Evolutionary conservation across 2,888 invertebrate species (phyloP).

Genomic region (Thecocarcelia acutangulata): DNA sequence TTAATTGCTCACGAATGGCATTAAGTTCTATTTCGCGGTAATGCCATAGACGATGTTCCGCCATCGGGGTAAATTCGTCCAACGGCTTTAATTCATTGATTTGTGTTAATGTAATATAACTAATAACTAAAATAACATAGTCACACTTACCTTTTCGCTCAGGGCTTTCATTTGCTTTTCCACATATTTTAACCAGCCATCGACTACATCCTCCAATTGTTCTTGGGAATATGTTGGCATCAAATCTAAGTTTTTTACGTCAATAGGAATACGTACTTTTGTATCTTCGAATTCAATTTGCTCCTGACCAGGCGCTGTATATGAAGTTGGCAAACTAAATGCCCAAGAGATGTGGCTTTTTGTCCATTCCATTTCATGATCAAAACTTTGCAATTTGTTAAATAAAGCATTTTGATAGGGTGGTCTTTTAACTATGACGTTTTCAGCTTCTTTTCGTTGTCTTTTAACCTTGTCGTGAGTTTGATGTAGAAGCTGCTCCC

Average conservation of each 20-base stretch:
- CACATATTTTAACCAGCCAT: slow-evolving; percentile 83
- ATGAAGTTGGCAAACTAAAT: slow-evolving; percentile 80
- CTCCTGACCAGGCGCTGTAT: slow-evolving; percentile 80
- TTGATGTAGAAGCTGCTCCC: slow-evolving; percentile 82
- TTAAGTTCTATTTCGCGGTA: slow-evolving; percentile 90
- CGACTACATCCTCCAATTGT: slow-evolving; percentile 82
- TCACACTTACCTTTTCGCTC: slow-evolving; percentile 76
- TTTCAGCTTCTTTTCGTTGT: slow-evolving; percentile 74
- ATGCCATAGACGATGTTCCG: slow-evolving; percentile 93
- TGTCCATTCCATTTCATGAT: slow-evolving; percentile 82
- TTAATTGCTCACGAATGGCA: slow-evolving; percentile 90
- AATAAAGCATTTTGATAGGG: slow-evolving; percentile 76
- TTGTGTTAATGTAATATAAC: not conserved
- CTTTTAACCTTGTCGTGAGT: slow-evolving; percentile 82
- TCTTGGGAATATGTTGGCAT: slow-evolving; percentile 79
- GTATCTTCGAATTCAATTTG: slow-evolving; percentile 79
- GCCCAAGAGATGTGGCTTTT: slow-evolving; percentile 79
- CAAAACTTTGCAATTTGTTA: slow-evolving; percentile 82
- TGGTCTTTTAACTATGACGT: slow-evolving; percentile 73
- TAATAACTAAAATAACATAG: not conserved
- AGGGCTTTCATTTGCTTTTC: slow-evolving; percentile 78
- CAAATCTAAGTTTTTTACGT: slow-evolving; percentile 76
- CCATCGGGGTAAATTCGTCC: slow-evolving; percentile 89
- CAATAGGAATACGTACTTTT: slow-evolving; percentile 78
- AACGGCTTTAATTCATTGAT: slow-evolving; percentile 81